Evolutionary conservation across 2,888 invertebrate species (phyloP), one percentile per base, ranked within the genome.

Genomic region (Torymus texanus): DNA sequence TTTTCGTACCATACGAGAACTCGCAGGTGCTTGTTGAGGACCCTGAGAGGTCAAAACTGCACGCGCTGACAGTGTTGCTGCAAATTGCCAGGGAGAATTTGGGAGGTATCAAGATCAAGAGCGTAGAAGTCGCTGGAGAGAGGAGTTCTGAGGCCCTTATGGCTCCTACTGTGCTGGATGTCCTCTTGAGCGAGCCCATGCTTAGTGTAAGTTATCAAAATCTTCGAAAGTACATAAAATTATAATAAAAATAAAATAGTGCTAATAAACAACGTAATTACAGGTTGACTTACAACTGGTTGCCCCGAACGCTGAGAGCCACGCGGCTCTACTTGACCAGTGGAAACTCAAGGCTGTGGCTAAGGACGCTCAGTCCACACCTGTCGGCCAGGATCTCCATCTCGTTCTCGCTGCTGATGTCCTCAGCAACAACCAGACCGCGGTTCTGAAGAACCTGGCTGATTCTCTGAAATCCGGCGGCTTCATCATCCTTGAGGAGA

Each of bases 51-150:
- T 91, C 93, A 0, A 92, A 92, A 79, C 87, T 92, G 1, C 93
- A 94, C 84, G 95, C 95, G 14, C 90, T 96, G 12, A 92, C 94
- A 0, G 92, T 93, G 62, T 91, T 93, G 78, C 88, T 96, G 74
- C 97, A 97, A 88, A 90, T 95, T 12, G 94, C 95, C 24, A 90
- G 95, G 55, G 97, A 98, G 91, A 98, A 97, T 89, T 92, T 93
- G 18, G 91, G 92, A 56, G 92, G 92, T 0, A 89, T 94, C 2
- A 95, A 95, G 87, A 89, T 97, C 18, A 96, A 95, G 90, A 91
- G 94, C 16, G 91, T 93, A 14, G 97, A 98, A 92, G 91, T 94
- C 10, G 92, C 92, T 68, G 92, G 92, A 16, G 94, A 93, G 21
- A 93, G 94, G 81, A 92, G 93, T 73, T 91, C 93, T 0, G 96